Base-by-base conservation (phyloP, 2,888 invertebrate genomes). In the Crematogaster levior region DNA sequence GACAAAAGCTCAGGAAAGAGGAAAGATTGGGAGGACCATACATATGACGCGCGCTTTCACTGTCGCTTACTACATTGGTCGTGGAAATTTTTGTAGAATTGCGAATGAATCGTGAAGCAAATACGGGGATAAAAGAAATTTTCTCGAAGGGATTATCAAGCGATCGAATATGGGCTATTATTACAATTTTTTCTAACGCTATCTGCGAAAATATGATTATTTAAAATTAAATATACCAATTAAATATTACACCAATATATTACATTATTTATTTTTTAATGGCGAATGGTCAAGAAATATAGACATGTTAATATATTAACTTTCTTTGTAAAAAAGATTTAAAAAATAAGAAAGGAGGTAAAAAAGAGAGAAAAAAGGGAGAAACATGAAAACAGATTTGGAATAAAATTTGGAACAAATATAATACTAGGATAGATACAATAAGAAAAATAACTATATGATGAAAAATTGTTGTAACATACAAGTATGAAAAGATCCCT, bases 1-100 rank as follows among this genome's bases (percentile, higher is more conserved):
- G n/a, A 74, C 81, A 81, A 73, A 74, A 88, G 86, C 74, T 85
- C 81, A 88, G 77, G 74, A 85, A 85, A 81, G 61, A 82, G 74
- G 79, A 6, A 65, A 68, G 34, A 66, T 61, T 85, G 70, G 81
- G 79, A 87, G 82, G 81, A 81, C 58, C 10, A 84, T 65, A 34
- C 30, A n/a, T 34, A 61, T 30, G 63, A 81, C 65, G 70, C 34
- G 72, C 70, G 65, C 81, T 30, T 56, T 18, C 9, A 43, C n/a
- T 27, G 40, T 58, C 56, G 27, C 56, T 58, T 73, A 46, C 18
- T 58, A 73, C 40, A 53, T 53, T 65, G 40, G 37, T 75, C 30
- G 40, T 53, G 3, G 24, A 56, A 40, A 66, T 66, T 66, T 63
- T 63, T 9, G 48, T 48, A 48, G 18, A 30, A 53, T 27, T 15